Percentiles rank a stretch among this genome's conserved stretches.
Evolutionary conservation across 2,888 invertebrate species (phyloP).

Genomic region (Cremastinae sp.): DNA sequence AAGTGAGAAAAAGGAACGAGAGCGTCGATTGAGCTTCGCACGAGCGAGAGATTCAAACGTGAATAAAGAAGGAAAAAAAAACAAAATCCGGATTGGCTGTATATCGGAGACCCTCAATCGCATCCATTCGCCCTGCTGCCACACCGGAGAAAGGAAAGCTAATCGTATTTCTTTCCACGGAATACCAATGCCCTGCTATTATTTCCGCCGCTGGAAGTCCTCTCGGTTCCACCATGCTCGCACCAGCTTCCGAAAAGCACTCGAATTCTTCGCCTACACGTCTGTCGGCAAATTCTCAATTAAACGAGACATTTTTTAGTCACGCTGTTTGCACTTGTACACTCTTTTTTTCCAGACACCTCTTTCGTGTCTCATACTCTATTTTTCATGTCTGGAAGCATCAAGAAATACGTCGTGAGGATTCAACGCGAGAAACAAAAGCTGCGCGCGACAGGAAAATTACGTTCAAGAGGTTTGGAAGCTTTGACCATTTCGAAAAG

Average conservation of each 20-base stretch:
- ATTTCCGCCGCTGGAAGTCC: constrained; percentile 40
- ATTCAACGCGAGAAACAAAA: too few relatives aligned
- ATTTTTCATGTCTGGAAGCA: too few relatives aligned
- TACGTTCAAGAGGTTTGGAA: too few relatives aligned
- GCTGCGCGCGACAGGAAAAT: too few relatives aligned
- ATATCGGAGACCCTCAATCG: constrained; percentile 24
- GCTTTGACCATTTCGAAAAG: too few relatives aligned
- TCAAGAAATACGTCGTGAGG: too few relatives aligned
- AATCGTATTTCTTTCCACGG: constrained; percentile 71
- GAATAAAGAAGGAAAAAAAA: constrained; percentile 40
- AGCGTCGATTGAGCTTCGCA: constrained; percentile 50
- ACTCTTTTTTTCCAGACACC: too few relatives aligned
- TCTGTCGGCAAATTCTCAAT: constrained; percentile 1
- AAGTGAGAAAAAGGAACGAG: constrained; percentile 10
- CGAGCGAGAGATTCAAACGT: constrained; percentile 37
- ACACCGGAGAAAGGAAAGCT: constrained; percentile 66
- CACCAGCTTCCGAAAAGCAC: background rate
- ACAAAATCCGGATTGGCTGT: constrained; percentile 38
- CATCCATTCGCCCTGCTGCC: constrained; percentile 62
- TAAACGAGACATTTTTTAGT: too few relatives aligned
- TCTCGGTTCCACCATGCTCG: constrained; percentile 27
- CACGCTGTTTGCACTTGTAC: too few relatives aligned
- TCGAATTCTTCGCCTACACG: constrained; percentile 1
- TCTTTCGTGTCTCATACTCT: too few relatives aligned
- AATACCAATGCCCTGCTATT: constrained; percentile 68